These are phyloP conservation scores for Polia nebulosa DNA, from an alignment of 2,888 invertebrate genomes.

Conservation along the genomic window DNA sequence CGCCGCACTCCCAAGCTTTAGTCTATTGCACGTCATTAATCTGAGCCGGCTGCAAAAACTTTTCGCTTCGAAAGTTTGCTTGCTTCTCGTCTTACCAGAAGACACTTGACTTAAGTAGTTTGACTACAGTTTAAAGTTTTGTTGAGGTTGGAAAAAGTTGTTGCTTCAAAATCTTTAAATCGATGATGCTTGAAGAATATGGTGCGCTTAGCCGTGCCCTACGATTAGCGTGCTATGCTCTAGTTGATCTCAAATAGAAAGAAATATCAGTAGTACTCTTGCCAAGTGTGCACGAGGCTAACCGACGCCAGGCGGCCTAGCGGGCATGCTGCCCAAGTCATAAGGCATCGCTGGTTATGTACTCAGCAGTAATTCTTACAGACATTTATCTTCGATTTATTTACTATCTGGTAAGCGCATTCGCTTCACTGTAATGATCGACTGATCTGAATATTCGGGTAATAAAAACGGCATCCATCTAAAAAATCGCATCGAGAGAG, in stretches of 20 bases:
- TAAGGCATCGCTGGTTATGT: constrained; percentile 53
- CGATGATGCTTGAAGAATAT: constrained; percentile 1
- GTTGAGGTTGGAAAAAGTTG: constrained; percentile 24
- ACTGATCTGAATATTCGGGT: constrained; percentile 73
- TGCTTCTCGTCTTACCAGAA: constrained; percentile 43
- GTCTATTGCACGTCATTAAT: constrained; percentile 71
- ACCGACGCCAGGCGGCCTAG: constrained; percentile 64
- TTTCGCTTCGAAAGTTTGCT: constrained; percentile 61
- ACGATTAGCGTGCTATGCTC: constrained; percentile 74
- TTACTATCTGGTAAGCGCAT: constrained; percentile 64
- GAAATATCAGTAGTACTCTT: constrained; percentile 74
- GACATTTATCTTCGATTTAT: constrained; percentile 67
- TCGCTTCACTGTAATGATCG: constrained; percentile 65
- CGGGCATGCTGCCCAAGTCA: constrained; percentile 72
- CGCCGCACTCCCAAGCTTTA: constrained; percentile 59
- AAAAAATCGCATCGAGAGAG: constrained; percentile 78
- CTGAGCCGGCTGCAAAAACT: constrained; percentile 67
- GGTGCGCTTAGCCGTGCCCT: constrained; percentile 59
- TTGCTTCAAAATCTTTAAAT: constrained; percentile 21
- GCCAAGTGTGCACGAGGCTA: constrained; percentile 69
- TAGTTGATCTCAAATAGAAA: constrained; percentile 69
- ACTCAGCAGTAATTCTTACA: constrained; percentile 46
- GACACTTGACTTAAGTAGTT: constrained; percentile 50
- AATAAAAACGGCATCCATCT: constrained; percentile 78
- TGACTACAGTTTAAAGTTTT: constrained; percentile 33